Conservation (phyloP, 2,888 invertebrate genomes). For the Clunio marinus region DNA sequence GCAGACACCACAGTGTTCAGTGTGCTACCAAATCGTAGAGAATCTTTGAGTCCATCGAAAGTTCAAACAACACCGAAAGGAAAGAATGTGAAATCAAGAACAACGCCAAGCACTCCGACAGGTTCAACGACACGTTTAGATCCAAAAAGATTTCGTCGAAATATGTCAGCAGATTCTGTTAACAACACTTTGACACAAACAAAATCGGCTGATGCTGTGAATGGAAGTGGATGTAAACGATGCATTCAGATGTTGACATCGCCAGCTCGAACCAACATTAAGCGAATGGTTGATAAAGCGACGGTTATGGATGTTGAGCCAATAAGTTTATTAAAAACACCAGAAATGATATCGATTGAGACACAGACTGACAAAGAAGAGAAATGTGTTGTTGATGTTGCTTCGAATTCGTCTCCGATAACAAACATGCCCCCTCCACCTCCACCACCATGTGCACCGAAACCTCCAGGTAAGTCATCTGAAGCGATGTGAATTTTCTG, state of each 20-base stretch:
- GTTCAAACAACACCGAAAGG: background rate
- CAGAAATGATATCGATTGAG: background rate
- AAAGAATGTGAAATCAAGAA: conserved; percentile 19
- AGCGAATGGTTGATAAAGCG: conserved; percentile 24
- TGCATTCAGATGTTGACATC: background rate
- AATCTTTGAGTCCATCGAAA: background rate
- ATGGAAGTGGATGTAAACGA: background rate
- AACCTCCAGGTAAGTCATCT: conserved; percentile 43
- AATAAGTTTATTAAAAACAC: background rate
- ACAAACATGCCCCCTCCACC: conserved; percentile 50
- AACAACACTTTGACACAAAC: background rate
- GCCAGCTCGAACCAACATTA: background rate
- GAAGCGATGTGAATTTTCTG: no score
- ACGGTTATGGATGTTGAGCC: conserved; percentile 28
- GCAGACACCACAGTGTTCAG: background rate
- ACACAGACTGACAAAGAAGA: background rate
- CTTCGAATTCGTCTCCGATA: conserved; percentile 42
- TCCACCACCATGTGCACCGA: conserved; percentile 47
- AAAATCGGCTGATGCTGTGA: background rate
- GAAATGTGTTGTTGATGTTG: background rate
- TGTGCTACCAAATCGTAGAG: background rate
- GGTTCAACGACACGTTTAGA: background rate
- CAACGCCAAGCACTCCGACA: conserved; percentile 27
- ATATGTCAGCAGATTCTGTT: conserved; percentile 13
- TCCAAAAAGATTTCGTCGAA: background rate